Evolutionary conservation across 2,888 invertebrate genomes (phyloP).

Genomic region (Pseudoips prasinana): DNA sequence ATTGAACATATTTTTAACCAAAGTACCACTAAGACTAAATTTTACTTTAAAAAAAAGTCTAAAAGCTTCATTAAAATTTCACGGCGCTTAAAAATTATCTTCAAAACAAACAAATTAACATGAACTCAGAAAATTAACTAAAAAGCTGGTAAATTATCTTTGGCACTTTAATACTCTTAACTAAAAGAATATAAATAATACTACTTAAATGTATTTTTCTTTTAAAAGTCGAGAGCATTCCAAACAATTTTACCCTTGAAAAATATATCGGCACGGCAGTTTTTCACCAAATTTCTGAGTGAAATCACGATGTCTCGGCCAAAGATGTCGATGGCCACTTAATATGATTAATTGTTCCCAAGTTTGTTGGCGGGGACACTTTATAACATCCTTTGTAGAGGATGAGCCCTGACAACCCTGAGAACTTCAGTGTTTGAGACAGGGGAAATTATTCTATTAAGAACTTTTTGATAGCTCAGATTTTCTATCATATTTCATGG

Average conservation of each 20-base stretch:
- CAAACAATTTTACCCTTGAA: slow-evolving; percentile 9
- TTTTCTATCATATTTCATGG: slow-evolving; percentile 33
- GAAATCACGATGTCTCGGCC: slow-evolving; percentile 31
- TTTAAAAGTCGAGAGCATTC: no score
- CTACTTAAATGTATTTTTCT: no score
- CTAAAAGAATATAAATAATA: no score
- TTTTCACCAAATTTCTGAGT: slow-evolving; percentile 31
- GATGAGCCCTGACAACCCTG: slow-evolving; percentile 39
- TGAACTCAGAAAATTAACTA: no score
- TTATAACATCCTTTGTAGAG: slow-evolving; percentile 44
- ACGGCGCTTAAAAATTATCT: no score
- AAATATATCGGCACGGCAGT: slow-evolving; percentile 5
- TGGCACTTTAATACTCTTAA: no score
- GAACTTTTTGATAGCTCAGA: slow-evolving; percentile 39
- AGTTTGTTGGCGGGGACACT: slow-evolving; percentile 35
- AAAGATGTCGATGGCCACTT: slow-evolving; percentile 44
- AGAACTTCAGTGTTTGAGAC: slow-evolving; percentile 42
- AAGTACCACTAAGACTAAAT: no score
- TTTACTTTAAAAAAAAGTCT: no score
- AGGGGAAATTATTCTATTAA: slow-evolving; percentile 45
- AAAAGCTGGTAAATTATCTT: no score
- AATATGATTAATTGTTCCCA: slow-evolving; percentile 44
- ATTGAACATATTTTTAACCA: no score
- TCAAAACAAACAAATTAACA: no score
- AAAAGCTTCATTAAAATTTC: no score